Evolutionary conservation across 2,113 vertebrate genomes (phyloP).

Genomic region (Psephotus haematonotus): DNA sequence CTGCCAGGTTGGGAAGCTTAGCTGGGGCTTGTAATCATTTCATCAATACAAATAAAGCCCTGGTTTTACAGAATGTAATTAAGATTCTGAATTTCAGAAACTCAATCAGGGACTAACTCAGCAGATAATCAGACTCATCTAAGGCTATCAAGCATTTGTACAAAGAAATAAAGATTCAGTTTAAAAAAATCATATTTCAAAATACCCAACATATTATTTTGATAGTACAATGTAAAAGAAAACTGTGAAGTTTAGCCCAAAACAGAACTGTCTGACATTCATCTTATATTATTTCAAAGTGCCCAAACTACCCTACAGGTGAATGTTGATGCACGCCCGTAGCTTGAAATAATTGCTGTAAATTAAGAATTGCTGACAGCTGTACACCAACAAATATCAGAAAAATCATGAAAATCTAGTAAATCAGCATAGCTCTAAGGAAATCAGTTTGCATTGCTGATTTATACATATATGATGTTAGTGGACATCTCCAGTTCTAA

Average conservation of each 20-base stretch:
- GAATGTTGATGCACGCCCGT: neutral
- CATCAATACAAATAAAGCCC: constrained; percentile 34
- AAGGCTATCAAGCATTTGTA: neutral
- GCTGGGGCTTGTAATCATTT: constrained; percentile 4
- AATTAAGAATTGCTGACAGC: neutral
- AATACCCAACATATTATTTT: neutral
- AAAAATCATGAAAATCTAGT: neutral
- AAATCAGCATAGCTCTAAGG: neutral
- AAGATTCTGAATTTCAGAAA: constrained; percentile 20
- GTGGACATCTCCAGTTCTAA: neutral
- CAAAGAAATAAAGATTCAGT: neutral
- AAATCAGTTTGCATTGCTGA: neutral
- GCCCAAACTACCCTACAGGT: neutral
- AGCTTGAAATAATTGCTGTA: neutral
- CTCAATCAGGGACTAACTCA: neutral
- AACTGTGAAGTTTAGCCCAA: neutral
- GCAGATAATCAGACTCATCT: neutral
- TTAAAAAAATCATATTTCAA: neutral
- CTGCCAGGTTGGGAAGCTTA: neutral
- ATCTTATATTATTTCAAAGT: neutral
- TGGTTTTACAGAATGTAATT: neutral
- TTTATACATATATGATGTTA: neutral
- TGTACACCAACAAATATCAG: neutral
- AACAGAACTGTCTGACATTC: neutral
- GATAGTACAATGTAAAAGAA: neutral